Evolutionary conservation across 2,113 vertebrate species (phyloP).

Genomic region (Anser cygnoides): DNA sequence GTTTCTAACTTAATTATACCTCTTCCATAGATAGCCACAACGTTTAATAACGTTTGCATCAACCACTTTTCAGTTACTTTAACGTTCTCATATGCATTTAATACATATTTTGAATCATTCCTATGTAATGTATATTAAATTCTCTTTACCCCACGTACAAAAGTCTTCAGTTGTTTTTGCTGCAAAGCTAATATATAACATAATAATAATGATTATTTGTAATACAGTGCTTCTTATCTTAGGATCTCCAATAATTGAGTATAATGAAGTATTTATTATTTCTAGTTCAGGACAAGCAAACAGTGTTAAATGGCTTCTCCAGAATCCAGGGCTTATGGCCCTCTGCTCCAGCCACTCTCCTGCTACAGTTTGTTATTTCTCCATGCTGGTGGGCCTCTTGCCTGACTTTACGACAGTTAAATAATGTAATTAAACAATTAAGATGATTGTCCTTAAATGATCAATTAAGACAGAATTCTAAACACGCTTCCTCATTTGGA

Average conservation of each 20-base stretch:
- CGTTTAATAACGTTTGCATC: background rate
- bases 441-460: slow-evolving; percentile 62
- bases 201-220: slow-evolving; percentile 58
- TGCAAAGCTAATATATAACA: slow-evolving; percentile 22
- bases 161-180: background rate
- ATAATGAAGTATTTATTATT: slow-evolving; percentile 70
- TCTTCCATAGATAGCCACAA: background rate
- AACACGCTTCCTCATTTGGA: slow-evolving; percentile 57
- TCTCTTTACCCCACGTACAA: background rate
- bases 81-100: background rate
- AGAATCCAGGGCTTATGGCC: slow-evolving; percentile 30
- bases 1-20: background rate
- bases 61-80: background rate
- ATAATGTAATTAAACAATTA: slow-evolving; percentile 71
- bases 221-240: slow-evolving; percentile 38
- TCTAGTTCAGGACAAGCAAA: slow-evolving; percentile 64
- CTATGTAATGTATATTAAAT: background rate
- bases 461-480: slow-evolving; percentile 68
- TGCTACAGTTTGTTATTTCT: slow-evolving; percentile 69
- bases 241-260: slow-evolving; percentile 41
- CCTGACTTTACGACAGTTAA: slow-evolving; percentile 59
- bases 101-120: background rate
- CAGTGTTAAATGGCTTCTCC: slow-evolving; percentile 58
- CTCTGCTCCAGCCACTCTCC: slow-evolving; percentile 36
- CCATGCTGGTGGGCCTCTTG: slow-evolving; percentile 67